Evolutionary conservation across 2,797 vertebrate genomes (phyloP), one percentile per base, ranked within the genome.

Genomic region (Sebastes hopkinsi): DNA sequence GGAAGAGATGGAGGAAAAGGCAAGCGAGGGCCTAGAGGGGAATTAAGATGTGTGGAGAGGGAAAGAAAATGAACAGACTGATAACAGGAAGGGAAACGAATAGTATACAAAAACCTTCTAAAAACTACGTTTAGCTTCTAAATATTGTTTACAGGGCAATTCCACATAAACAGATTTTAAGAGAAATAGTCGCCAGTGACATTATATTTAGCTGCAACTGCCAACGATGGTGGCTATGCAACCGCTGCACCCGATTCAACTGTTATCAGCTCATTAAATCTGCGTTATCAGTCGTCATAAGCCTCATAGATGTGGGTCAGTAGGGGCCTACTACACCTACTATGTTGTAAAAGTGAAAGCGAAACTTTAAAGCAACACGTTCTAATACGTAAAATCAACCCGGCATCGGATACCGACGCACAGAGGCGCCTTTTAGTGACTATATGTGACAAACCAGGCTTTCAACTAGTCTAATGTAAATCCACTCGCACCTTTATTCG

Each of bases 1-100:
- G 62, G 62, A 52, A 54, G 82, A 78, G 60, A 73, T 54, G 36
- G 66, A 74, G 66, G 30, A n/a, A 36, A 78, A 62, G 59, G 36
- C 20, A 42, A 72, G 62, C 8, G 2, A 72, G 23, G 20, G 25
- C 56, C n/a, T 46, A 20, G 34, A 71, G 52, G 67, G 64, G 30
- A 78, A 67, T 77, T 74, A 73, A 23, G 27, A 78, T 23, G 36
- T 68, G 54, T 30, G 25, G 22, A 36, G 30, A 18, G 22, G 58
- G 29, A 34, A 60, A 34, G 22, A 67, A 60, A 62, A 68, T 61
- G 8, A 62, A 70, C 16, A 22, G 52, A 60, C n/a, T 70, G 11
- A 60, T 69, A 69, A 54, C 38, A 60, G 36, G 10, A 73, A 46
- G n/a, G 8, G 2, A 22, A 36, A 16, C 2, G 16, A 61, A 62